phyloP scores from a whole-genome alignment of 2,113 vertebrate genomes.

The Aspidoscelis tigris region DNA sequence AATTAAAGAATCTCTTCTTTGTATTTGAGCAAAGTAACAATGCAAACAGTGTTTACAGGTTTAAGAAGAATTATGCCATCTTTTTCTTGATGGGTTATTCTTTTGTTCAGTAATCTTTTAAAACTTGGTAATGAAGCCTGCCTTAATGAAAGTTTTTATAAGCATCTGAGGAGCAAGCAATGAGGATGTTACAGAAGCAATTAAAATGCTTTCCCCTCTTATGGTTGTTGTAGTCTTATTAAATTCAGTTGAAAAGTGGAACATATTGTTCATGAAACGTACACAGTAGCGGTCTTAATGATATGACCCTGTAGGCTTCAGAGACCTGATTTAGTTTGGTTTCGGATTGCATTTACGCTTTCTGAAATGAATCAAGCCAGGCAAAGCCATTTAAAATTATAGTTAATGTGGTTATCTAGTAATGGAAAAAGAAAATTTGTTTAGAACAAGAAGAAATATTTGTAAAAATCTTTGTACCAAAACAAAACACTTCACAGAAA shows the following conservation, averaged over 20 bases:
- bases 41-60: slow-evolving; percentile 63
- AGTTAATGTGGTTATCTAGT: not conserved
- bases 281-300: slow-evolving; percentile 21
- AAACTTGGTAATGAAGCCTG: slow-evolving; percentile 49
- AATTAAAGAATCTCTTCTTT: slow-evolving; percentile 59
- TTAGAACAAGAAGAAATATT: slow-evolving; percentile 24
- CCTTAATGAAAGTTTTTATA: slow-evolving; percentile 47
- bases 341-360: not conserved
- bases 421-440: slow-evolving; percentile 8
- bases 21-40: slow-evolving; percentile 47
- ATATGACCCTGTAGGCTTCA: slow-evolving; percentile 15
- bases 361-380: slow-evolving; percentile 3
- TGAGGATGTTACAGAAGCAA: slow-evolving; percentile 39
- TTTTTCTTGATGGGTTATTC: slow-evolving; percentile 65
- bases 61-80: slow-evolving; percentile 62
- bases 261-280: slow-evolving; percentile 19
- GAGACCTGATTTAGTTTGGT: not conserved
- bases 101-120: slow-evolving; percentile 42
- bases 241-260: slow-evolving; percentile 19
- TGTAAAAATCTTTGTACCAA: not conserved
- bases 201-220: slow-evolving; percentile 32
- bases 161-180: slow-evolving; percentile 24
- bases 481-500: not conserved
- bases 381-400: slow-evolving; percentile 17
- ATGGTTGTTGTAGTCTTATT: slow-evolving; percentile 8